These are phyloP conservation scores for Temnothorax unifasciatus DNA, from an alignment of 2,888 invertebrate genomes.

Conservation along the genomic window DNA sequence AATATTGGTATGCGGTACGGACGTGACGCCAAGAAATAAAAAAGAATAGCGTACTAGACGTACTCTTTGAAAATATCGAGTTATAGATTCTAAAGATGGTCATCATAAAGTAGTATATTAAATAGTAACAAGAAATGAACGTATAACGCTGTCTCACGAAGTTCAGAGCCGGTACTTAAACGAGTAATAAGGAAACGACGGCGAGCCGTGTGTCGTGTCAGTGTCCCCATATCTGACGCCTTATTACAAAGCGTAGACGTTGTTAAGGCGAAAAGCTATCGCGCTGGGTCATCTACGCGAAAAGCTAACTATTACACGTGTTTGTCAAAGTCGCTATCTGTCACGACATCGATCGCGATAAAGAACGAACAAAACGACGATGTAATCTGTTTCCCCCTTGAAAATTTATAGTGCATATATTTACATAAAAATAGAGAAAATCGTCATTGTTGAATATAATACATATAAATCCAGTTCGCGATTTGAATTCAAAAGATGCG, in stretches of 20 bases:
- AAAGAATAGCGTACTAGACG: neutral
- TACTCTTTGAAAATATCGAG: neutral
- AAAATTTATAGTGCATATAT: neutral
- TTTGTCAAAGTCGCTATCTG: slow-evolving; percentile 20
- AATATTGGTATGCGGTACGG: neutral
- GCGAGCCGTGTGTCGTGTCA: slow-evolving; percentile 47
- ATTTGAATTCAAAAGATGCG: neutral
- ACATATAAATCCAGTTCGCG: neutral
- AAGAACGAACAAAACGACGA: slow-evolving; percentile 10
- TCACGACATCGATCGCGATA: slow-evolving; percentile 7
- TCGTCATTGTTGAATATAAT: neutral
- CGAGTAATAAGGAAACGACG: slow-evolving; percentile 21
- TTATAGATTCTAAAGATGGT: neutral
- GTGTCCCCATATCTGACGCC: slow-evolving; percentile 66
- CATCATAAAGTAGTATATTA: slow-evolving; percentile 31
- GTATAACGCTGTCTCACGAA: slow-evolving; percentile 27
- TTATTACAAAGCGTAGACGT: slow-evolving; percentile 77
- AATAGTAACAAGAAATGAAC: slow-evolving; percentile 56
- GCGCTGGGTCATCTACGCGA: slow-evolving; percentile 72
- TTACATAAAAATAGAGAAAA: neutral
- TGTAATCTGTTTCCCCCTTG: slow-evolving; percentile 9
- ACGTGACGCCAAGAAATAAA: neutral
- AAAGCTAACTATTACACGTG: slow-evolving; percentile 58
- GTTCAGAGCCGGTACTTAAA: slow-evolving; percentile 64
- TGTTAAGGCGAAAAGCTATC: slow-evolving; percentile 77